These are phyloP conservation scores for Sprattus sprattus DNA, from an alignment of 2,113 vertebrate genomes.

Conservation along the genomic window DNA sequence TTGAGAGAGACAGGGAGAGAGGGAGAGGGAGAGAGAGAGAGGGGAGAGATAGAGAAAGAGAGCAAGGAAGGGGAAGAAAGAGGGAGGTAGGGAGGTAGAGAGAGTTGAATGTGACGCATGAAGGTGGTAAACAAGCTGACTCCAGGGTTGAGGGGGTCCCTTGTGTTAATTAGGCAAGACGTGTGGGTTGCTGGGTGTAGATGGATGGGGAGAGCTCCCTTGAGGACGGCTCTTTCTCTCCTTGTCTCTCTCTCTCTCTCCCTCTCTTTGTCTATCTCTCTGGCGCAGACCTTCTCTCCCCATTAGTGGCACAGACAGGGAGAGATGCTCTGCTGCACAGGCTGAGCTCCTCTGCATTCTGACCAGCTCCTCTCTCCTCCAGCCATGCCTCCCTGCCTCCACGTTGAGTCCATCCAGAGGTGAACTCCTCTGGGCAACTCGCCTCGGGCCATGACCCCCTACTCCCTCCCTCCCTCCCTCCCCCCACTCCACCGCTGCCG, in stretches of 20 bases:
- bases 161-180: conserved; percentile 70
- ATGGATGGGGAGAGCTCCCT: conserved; percentile 19
- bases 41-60: conserved; percentile 13
- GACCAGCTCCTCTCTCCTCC: conserved; percentile 31
- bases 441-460: background rate
- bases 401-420: background rate
- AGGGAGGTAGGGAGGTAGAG: conserved; percentile 18
- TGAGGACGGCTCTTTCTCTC: background rate
- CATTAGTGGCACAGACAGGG: background rate
- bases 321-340: background rate
- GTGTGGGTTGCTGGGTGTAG: conserved; percentile 38
- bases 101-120: conserved; percentile 45
- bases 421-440: background rate
- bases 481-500: conserved; percentile 41
- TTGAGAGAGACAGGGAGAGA: conserved; percentile 20
- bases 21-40: conserved; percentile 8
- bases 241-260: conserved; percentile 8
- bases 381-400: background rate
- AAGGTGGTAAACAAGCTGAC: conserved; percentile 66
- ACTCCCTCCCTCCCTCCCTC: conserved; percentile 10
- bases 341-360: background rate
- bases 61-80: background rate
- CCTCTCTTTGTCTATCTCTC: background rate
- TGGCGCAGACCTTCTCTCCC: background rate
- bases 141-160: conserved; percentile 61